Base-by-base conservation (phyloP, 2,113 vertebrate species). In the Nannobrachium achirus region DNA sequence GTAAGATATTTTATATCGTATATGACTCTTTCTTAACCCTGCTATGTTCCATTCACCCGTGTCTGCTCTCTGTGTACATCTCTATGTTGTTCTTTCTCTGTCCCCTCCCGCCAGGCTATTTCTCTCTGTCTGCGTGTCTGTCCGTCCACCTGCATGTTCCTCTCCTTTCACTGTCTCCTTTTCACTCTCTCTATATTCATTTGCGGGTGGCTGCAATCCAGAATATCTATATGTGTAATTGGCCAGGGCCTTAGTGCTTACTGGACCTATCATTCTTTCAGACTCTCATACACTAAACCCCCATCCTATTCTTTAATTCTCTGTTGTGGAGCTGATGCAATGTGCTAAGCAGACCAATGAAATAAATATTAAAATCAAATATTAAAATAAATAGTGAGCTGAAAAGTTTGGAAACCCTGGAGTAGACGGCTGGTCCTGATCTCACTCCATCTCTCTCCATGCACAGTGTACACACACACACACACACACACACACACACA, bases 181-280 rank as follows among this genome's bases (percentile, higher is more conserved):
- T 8, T n/a, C 55, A 19, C 20, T 56, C 55, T 39, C 13, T 16
- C 33, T 40, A 10, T 45, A 5, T 45, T 60, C 41, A 60, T 74
- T 77, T 72, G 90, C 92, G 90, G 92, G 93, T 96, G 96, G 94
- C 92, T 84, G 66, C 80, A 83, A 81, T 96, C 92, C 94, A 95
- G 93, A 89, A 92, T 91, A 93, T 92, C 93, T 91, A 90, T 94
- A 92, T 84, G 90, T 92, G 92, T 97, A 97, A 98, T 98, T 97
- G 94, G 93, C 93, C 93, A 91, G 93, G 93, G 81, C 90, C 91
- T 94, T 91, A 95, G 92, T 93, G 93, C 85, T 86, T 63, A 69
- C 69, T 63, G 72, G 78, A 68, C 45, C 66, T 48, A 63, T 79
- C 69, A 63, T 58, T 83, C 75, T 76, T 48, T 75, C 74, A 63